Conservation (phyloP, 1,140 invertebrate genomes). For the Drosophila nikananu region DNA sequence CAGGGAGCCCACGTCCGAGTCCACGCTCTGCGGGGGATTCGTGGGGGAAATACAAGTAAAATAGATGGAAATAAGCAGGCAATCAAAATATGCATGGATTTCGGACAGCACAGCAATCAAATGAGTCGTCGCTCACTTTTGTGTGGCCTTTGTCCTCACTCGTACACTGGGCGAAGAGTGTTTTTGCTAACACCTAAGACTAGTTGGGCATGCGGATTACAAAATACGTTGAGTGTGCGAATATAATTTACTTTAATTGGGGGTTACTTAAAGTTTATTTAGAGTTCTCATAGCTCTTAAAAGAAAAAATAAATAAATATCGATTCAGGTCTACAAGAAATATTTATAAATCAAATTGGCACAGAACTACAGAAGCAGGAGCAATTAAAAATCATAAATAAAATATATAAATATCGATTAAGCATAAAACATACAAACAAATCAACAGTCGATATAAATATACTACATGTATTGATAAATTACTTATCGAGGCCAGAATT, state of each 20-base stretch:
- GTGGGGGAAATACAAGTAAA: background rate
- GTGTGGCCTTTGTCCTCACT: slow-evolving; percentile 13
- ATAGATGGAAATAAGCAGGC: slow-evolving; percentile 27
- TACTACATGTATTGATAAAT: background rate
- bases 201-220: background rate
- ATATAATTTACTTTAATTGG: background rate
- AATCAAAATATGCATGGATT: slow-evolving; percentile 60
- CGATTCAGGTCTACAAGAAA: too few relatives aligned
- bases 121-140: slow-evolving; percentile 16
- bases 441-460: background rate
- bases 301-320: too few relatives aligned
- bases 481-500: background rate
- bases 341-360: too few relatives aligned
- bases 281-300: background rate
- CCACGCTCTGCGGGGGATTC: slow-evolving; percentile 88
- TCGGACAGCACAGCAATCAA: slow-evolving; percentile 41
- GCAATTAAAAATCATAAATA: too few relatives aligned
- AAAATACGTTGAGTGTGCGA: background rate
- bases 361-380: too few relatives aligned
- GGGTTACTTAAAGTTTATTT: background rate
- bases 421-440: background rate
- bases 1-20: slow-evolving; percentile 90
- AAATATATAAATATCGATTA: background rate
- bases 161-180: slow-evolving; percentile 23
- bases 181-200: too few relatives aligned